phyloP scores from a whole-genome alignment of 2,113 vertebrate genomes.

The Sarotherodon lohbergeri region DNA sequence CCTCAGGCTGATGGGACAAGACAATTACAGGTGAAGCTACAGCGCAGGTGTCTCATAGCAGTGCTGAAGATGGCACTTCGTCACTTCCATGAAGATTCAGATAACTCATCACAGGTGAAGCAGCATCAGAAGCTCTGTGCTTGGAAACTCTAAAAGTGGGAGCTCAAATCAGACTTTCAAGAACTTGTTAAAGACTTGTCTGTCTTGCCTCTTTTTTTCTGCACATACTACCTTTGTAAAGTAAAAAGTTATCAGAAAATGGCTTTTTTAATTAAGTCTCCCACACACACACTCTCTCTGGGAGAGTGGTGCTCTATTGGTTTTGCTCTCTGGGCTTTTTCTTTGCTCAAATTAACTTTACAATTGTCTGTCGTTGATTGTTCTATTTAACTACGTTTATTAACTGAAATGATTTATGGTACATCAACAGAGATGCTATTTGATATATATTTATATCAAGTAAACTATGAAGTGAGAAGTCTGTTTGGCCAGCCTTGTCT shows the following conservation, averaged over 20 bases:
- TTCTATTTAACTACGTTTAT: background rate
- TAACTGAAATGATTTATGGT: background rate
- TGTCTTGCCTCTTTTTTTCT: background rate
- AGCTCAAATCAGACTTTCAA: background rate
- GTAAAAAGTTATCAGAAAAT: constrained; percentile 47
- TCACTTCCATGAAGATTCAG: constrained; percentile 9
- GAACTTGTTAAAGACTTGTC: background rate
- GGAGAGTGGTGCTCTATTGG: background rate
- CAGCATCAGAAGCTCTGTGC: background rate
- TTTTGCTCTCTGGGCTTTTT: background rate
- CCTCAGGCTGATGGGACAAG: constrained; percentile 20
- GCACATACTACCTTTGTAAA: background rate
- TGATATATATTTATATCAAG: background rate
- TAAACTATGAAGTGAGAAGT: background rate
- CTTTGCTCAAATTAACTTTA: background rate
- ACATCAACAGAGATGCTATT: background rate
- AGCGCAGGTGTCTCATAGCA: constrained; percentile 14
- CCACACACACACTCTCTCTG: background rate
- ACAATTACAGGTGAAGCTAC: constrained; percentile 54
- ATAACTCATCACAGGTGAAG: background rate
- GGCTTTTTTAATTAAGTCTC: constrained; percentile 55
- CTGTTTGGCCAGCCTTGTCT: background rate
- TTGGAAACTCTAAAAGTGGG: background rate
- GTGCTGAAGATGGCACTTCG: constrained; percentile 16
- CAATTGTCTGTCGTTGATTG: background rate